Base-by-base conservation (phyloP, 2,888 invertebrate species). In the Himalopsyche kuldschensis region DNA sequence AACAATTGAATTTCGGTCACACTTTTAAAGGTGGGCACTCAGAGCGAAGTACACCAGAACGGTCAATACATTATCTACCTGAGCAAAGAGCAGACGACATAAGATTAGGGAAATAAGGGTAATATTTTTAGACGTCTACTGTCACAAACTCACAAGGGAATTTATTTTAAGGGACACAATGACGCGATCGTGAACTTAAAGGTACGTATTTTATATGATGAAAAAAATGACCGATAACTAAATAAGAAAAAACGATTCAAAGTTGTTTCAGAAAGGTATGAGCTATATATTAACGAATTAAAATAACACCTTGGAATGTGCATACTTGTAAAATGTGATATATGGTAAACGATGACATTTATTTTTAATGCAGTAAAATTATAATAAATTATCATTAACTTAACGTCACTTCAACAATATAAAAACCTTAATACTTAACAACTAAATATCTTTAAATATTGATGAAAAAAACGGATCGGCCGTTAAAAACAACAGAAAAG, bases 1-100 rank as follows among this genome's bases (percentile, higher is more conserved):
- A 15, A 24, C 3, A 20, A 69, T 15, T 27, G 15, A 11, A 27
- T 15, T 30, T 69, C 15, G 69, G 24, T 69, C 69, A 69, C 69
- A 27, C 69, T 27, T 27, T 30, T 1, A 69, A 30, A 69, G 69
- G 69, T 69, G 69, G 69, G 69, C 69, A 69, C 69, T 69, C 69
- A 69, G 11, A 30, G 30, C 24, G 27, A 69, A 69, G 69, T 69
- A 69, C 69, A 27, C 4, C 69, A 69, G 69, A 69, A 69, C 69
- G 69, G 69, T 30, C 69, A 69, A 69, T 69, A 69, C 69, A 69
- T 69, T 69, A 69, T 69, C 69, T 69, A 69, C 69, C 69, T 69
- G 69, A 69, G 69, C 69, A 69, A 69, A 69, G 69, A 69, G 69
- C 69, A 69, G 69, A 69, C 69, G 69, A 69, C 69, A 69, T 69